Evolutionary conservation across 2,888 invertebrate species (phyloP).

Genomic region (Acanthosepion pharaonis): DNA sequence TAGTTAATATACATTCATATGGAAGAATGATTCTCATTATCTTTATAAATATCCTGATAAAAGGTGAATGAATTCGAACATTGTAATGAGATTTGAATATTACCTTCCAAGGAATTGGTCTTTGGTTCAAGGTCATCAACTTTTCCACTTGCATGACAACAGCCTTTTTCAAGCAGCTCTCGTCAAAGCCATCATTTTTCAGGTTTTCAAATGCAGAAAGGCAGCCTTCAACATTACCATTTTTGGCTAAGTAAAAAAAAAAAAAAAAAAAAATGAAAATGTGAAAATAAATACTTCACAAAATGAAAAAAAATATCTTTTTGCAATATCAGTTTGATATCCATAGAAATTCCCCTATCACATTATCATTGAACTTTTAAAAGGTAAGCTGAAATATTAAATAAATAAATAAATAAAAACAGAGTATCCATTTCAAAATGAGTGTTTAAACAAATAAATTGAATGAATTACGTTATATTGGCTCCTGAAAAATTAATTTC

Average conservation of each 20-base stretch:
- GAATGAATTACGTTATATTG: too few species aligned
- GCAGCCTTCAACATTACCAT: background rate
- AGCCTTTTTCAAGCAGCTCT: background rate
- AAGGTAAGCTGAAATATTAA: too few species aligned
- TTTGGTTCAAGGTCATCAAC: background rate
- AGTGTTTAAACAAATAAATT: too few species aligned
- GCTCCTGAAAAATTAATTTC: too few species aligned
- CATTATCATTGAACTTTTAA: too few species aligned
- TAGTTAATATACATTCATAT: too few species aligned
- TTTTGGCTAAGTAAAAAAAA: background rate
- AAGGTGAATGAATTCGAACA: background rate
- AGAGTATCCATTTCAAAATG: too few species aligned
- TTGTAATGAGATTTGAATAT: background rate
- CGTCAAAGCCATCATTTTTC: background rate
- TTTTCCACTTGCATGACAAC: background rate
- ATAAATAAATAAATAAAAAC: too few species aligned
- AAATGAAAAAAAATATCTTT: background rate
- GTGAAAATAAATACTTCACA: background rate
- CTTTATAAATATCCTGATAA: too few species aligned
- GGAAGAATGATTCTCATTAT: too few species aligned
- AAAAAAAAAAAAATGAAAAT: background rate
- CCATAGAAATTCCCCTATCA: too few species aligned
- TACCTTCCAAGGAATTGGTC: constrained; percentile 42
- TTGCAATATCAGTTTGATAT: too few species aligned
- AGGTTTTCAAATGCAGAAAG: background rate